Evolutionary conservation across 2,797 vertebrate species (phyloP), one percentile per base, ranked within the genome.

Genomic region (Distichodus sexfasciatus): DNA sequence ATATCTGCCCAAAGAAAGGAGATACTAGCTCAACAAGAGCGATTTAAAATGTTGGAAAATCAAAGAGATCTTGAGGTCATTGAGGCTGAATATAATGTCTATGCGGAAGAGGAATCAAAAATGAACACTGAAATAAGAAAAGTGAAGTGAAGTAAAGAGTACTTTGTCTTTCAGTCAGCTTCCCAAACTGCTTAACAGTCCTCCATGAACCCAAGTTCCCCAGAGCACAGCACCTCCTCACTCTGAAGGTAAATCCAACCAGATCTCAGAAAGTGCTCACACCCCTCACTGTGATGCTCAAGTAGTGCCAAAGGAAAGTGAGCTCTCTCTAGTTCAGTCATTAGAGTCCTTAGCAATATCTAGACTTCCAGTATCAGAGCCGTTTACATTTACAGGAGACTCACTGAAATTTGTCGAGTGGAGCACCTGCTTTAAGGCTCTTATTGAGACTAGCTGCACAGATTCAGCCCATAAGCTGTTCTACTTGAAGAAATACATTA

Each of bases 361-460:
- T 68, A 69, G 50, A 55, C 41, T 74, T 55, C 66, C 61, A 51
- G 71, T 44, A 51, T 57, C 62, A 38, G 65, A 72, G 15, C 74
- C 69, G 1, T 54, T 65, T 6, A 11, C 47, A 2, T 75, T 74
- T 19, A 53, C 35, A 12, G 62, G 71, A 14, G 67, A 74, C 7
- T 57, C 67, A 15, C 35, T 77, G 11, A 64, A 66, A 3, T 74
- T 66, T 33, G 61, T 21, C 31, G 66, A 72, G 47, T 77, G 61
- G 54, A 40, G 67, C 33, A 77, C 55, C 5, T 59, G 66, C 24
- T 74, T 74, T 35, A 77, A 77, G 46, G 71, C 72, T 8, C 21
- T 68, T 4, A 71, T 71, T 14, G 62, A 77, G 50, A 57, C 33
- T 7, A 65, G 55, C 19, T 77, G 75, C 19, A 40, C 64, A 63